Conservation (phyloP, 2,797 vertebrate genomes). For the Enteromius argenteus region DNA sequence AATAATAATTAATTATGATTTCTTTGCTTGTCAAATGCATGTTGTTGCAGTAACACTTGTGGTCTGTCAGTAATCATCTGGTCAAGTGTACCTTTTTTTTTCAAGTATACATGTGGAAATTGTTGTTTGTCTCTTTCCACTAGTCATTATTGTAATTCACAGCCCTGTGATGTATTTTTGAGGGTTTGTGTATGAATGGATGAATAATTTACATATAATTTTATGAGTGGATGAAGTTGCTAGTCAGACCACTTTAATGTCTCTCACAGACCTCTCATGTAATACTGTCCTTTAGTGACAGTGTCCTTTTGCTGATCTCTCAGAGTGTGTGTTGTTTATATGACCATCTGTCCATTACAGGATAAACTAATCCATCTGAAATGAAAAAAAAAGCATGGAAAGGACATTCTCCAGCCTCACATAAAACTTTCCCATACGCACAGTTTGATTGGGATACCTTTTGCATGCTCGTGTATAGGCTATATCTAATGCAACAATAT, state of each 20-base stretch:
- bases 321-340: conserved; percentile 19
- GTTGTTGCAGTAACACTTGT: neutral
- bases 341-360: conserved; percentile 47
- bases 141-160: conserved; percentile 8
- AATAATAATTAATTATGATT: neutral
- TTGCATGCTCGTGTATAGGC: neutral
- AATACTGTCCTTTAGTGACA: conserved; percentile 6
- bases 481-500: no score
- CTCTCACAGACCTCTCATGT: neutral
- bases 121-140: conserved; percentile 3
- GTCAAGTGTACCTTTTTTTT: neutral
- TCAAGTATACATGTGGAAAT: neutral
- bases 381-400: conserved; percentile 3
- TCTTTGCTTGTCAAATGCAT: neutral
- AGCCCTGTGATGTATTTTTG: conserved; percentile 4
- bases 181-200: neutral
- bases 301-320: conserved; percentile 11
- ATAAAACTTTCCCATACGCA: neutral
- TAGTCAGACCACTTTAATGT: neutral
- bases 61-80: neutral
- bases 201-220: neutral
- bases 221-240: neutral
- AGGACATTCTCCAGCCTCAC: conserved; percentile 16
- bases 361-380: conserved; percentile 48
- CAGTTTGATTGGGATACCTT: conserved; percentile 15